These are phyloP conservation scores for Eutrigla gurnardus DNA, from an alignment of 2,797 vertebrate species.

Conservation along the genomic window DNA sequence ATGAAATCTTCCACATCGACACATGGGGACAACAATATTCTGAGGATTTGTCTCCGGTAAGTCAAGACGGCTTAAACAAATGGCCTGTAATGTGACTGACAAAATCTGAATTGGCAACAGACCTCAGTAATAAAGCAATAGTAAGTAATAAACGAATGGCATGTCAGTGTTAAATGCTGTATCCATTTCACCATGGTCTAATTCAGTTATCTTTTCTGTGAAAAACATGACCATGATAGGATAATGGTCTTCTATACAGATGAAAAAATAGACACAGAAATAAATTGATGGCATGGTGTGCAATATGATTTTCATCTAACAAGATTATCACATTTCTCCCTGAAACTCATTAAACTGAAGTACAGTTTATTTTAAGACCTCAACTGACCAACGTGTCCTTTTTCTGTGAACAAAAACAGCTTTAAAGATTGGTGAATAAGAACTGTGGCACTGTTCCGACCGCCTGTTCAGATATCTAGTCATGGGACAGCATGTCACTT, in stretches of 20 bases:
- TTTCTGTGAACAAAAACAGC: background rate
- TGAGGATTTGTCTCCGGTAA: background rate
- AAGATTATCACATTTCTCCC: background rate
- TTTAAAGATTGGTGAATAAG: background rate
- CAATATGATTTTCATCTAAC: slow-evolving; percentile 18
- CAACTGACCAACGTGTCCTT: background rate
- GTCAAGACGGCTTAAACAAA: background rate
- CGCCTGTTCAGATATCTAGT: slow-evolving; percentile 37
- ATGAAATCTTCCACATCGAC: no score
- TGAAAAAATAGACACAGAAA: background rate
- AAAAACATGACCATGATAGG: background rate
- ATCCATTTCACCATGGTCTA: background rate
- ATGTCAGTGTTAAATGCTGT: background rate
- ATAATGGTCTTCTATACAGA: slow-evolving; percentile 2
- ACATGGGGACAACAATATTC: no score
- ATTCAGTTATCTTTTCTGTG: background rate
- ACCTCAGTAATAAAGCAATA: no score
- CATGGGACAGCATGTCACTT: slow-evolving; percentile 75
- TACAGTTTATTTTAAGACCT: background rate
- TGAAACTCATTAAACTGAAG: slow-evolving; percentile 3
- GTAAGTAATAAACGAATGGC: background rate
- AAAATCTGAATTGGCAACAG: background rate
- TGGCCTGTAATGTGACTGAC: background rate
- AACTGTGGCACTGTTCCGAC: background rate
- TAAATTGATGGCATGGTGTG: background rate